Percentiles rank a stretch among this genome's conserved stretches.
These are phyloP conservation scores for Pogonognathellus flavescens DNA, from an alignment of 1,140 invertebrate genomes.

Conservation along the genomic window DNA sequence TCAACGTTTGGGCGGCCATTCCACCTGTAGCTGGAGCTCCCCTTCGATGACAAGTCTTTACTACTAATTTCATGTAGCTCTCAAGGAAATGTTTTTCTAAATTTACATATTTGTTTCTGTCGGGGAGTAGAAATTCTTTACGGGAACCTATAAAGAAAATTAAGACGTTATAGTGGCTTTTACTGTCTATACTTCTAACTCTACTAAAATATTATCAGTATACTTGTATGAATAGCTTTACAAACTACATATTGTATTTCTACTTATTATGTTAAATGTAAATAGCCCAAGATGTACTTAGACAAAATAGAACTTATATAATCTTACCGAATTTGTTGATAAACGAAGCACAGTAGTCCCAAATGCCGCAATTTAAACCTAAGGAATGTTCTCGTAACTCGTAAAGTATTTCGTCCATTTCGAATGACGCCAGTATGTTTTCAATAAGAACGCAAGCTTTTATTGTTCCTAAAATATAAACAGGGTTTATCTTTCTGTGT, in stretches of 20 bases:
- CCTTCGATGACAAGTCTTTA: constrained; percentile 76
- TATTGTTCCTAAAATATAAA: constrained; percentile 74
- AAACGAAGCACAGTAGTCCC: constrained; percentile 82
- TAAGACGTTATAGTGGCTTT: not conserved
- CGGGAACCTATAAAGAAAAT: constrained; percentile 71
- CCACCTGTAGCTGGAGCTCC: constrained; percentile 79
- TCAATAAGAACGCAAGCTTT: constrained; percentile 83
- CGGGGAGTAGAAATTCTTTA: constrained; percentile 77
- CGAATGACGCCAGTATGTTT: constrained; percentile 79
- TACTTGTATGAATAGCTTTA: too few relatives aligned
- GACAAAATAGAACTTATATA: too few relatives aligned
- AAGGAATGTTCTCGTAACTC: constrained; percentile 78
- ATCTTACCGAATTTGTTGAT: constrained; percentile 77
- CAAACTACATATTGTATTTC: too few relatives aligned
- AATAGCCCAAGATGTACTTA: too few relatives aligned
- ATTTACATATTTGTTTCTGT: constrained; percentile 79
- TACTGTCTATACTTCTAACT: too few relatives aligned
- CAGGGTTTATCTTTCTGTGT: too few relatives aligned
- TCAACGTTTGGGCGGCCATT: constrained; percentile 77
- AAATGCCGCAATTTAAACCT: constrained; percentile 82
- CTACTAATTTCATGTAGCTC: constrained; percentile 76
- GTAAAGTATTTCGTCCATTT: constrained; percentile 80
- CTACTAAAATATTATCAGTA: too few relatives aligned
- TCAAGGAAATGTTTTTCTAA: constrained; percentile 77
- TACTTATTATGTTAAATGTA: too few relatives aligned